These are phyloP conservation scores for Bruchidius siliquastri DNA, from an alignment of 2,888 invertebrate genomes.

Conservation along the genomic window DNA sequence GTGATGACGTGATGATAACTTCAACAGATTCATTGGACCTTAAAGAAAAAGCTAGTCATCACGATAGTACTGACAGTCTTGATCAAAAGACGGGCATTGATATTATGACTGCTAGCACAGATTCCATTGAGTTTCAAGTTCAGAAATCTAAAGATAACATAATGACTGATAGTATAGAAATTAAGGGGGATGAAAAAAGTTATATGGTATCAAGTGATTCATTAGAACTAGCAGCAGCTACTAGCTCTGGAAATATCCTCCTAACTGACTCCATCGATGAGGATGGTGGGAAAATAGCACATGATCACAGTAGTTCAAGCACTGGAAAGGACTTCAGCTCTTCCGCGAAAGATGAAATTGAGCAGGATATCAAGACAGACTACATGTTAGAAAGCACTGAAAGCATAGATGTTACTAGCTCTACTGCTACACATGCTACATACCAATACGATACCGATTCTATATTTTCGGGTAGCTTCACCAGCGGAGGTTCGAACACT, in stretches of 20 bases:
- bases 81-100: conserved; percentile 55
- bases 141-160: conserved; percentile 41
- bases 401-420: conserved; percentile 72
- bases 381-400: conserved; percentile 60
- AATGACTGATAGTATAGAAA: conserved; percentile 57
- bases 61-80: conserved; percentile 64
- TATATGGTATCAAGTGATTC: conserved; percentile 52
- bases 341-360: conserved; percentile 43
- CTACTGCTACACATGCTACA: conserved; percentile 76
- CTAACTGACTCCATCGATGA: conserved; percentile 50
- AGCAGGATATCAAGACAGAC: conserved; percentile 43
- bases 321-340: conserved; percentile 50
- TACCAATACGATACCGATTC: conserved; percentile 82
- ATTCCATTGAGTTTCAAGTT: conserved; percentile 52
- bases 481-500: conserved; percentile 78
- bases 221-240: conserved; percentile 44
- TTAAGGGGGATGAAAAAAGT: conserved; percentile 42
- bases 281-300: conserved; percentile 40
- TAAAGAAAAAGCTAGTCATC: conserved; percentile 49
- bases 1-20: conserved; percentile 54
- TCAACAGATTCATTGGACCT: conserved; percentile 62
- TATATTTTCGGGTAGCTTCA: conserved; percentile 79
- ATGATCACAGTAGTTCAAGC: conserved; percentile 49
- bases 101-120: conserved; percentile 57
- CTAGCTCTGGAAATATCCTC: conserved; percentile 32